Evolutionary conservation across 2,113 vertebrate genomes (phyloP), one percentile per base, ranked within the genome.

Genomic region (Myotis lucifugus): DNA sequence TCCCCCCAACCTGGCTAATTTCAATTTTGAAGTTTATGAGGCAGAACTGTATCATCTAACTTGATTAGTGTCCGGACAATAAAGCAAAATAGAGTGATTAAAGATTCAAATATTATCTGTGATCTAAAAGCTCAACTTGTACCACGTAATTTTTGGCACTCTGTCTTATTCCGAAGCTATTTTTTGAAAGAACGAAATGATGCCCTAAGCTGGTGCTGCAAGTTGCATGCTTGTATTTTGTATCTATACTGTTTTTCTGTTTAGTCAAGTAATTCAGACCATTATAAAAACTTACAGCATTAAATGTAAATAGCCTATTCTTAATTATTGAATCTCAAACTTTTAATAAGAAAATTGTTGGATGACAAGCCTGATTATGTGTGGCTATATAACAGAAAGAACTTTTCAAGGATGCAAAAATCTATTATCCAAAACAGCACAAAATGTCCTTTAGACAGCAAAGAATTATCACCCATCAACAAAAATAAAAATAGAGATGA

Each of bases 391-490:
- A 56, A 23, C 85, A 91, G 42, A 77, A 52, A 88, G 14, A 87
- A 61, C 17, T 95, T 94, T 85, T 61, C 52, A 85, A 40, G 23
- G 18, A 21, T 66, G 11, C n/a, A 61, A 74, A 91, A 91, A 85
- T 34, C 18, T 67, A 4, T 81, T 93, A 92, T 93, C 76, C 50
- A 79, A 85, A 95, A 82, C 13, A 93, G 21, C 23, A 48, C 27
- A 78, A 85, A 91, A 88, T 34, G 17, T 64, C 46, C 40, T 19
- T 15, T 23, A n/a, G 69, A 12, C 61, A 76, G 61, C 56, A 78
- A 84, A 70, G 32, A 88, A 89, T 89, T 27, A 79, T 72, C 74
- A 91, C n/a, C 18, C 52, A 90, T 93, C 78, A 85, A 85, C 14
- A 50, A 74, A 56, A 77, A 90, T 67, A 72, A 86, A 83, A 90